Conservation (phyloP, 2,888 invertebrate genomes). For the Dolomedes plantarius region DNA sequence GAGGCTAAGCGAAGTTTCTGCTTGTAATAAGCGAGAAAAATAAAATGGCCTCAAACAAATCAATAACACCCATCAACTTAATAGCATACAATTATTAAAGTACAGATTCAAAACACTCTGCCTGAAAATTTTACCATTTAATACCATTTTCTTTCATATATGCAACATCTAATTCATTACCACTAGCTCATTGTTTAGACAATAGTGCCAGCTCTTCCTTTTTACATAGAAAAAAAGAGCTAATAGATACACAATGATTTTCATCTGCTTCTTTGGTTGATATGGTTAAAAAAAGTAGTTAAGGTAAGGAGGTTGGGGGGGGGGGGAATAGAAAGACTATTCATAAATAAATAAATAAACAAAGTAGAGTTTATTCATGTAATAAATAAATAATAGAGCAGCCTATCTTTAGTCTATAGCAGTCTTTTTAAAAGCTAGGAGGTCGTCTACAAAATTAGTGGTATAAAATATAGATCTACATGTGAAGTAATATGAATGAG, state of each 20-base stretch:
- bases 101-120: too few species aligned
- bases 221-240: not conserved
- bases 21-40: too few species aligned
- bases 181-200: too few species aligned
- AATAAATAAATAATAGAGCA: not conserved
- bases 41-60: too few species aligned
- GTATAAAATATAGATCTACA: not conserved
- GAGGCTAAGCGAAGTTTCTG: too few species aligned
- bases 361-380: not conserved
- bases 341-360: not conserved
- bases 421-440: not conserved
- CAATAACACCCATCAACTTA: too few species aligned
- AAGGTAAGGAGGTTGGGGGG: too few species aligned
- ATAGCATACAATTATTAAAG: too few species aligned
- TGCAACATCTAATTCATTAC: too few species aligned
- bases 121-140: too few species aligned
- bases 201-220: too few species aligned
- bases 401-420: not conserved
- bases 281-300: not conserved
- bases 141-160: too few species aligned
- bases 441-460: not conserved
- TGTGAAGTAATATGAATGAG: not conserved
- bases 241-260: not conserved
- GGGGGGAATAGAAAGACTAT: not conserved
- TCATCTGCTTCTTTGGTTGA: not conserved